These are phyloP conservation scores for Caenorhabditis uteleia DNA, from an alignment of 2,888 invertebrate genomes.

Conservation along the genomic window DNA sequence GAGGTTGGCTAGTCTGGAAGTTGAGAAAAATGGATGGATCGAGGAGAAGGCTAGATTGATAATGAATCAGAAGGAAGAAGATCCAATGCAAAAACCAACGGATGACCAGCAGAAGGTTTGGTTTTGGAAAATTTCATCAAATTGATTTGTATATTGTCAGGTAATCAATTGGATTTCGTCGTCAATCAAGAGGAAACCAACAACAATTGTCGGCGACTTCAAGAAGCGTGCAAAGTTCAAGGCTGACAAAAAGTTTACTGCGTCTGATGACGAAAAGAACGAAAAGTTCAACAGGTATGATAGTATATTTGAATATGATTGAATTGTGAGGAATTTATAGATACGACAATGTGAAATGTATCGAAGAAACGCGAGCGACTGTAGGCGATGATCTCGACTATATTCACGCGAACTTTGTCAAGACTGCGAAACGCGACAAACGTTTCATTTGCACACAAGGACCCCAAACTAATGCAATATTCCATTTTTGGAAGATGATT, in stretches of 20 bases:
- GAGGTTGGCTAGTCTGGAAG: no score
- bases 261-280: no score
- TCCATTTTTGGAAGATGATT: conserved; percentile 55
- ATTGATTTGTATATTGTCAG: conserved; percentile 9
- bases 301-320: conserved; percentile 6
- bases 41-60: conserved; percentile 4
- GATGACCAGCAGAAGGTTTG: no score
- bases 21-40: conserved; percentile 3
- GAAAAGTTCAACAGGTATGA: no score
- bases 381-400: conserved; percentile 28
- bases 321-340: conserved; percentile 16
- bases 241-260: no score
- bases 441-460: conserved; percentile 53
- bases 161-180: no score
- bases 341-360: conserved; percentile 31
- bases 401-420: conserved; percentile 47
- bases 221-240: no score
- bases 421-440: conserved; percentile 2
- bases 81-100: conserved; percentile 3
- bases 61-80: conserved; percentile 3
- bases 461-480: conserved; percentile 44
- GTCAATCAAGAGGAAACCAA: no score
- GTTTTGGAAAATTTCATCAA: no score
- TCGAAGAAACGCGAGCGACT: conserved; percentile 33
- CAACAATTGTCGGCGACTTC: no score